Conservation (phyloP, 2,888 invertebrate species). For the Euplexia lucipara region DNA sequence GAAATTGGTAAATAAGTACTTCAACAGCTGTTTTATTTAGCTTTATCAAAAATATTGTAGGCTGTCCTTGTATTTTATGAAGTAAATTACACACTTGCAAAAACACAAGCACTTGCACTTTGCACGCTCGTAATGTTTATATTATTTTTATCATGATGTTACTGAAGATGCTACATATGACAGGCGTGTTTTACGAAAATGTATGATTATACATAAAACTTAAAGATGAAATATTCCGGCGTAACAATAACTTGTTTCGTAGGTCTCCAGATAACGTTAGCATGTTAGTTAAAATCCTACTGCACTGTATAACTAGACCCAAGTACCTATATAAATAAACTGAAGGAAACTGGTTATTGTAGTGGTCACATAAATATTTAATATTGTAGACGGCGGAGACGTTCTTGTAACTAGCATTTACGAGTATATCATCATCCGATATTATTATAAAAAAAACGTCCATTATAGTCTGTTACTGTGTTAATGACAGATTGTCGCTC, state of each 20-base stretch:
- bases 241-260: not conserved
- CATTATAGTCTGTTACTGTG: not conserved
- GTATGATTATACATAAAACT: not conserved
- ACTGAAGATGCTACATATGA: too few species aligned
- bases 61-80: not conserved
- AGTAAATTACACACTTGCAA: not conserved
- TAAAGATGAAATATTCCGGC: not conserved
- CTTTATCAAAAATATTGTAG: not conserved
- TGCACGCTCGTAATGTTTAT: not conserved
- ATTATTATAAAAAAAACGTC: conserved; percentile 16
- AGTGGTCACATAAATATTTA: conserved; percentile 14
- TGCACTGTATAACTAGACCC: not conserved
- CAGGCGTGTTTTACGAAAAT: not conserved
- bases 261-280: not conserved
- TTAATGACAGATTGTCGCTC: not conserved
- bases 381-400: conserved; percentile 6
- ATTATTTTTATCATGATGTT: too few species aligned
- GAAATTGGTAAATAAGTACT: not conserved
- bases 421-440: conserved; percentile 1
- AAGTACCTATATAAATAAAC: conserved; percentile 19
- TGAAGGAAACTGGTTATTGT: conserved; percentile 37
- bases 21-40: not conserved
- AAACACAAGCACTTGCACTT: not conserved
- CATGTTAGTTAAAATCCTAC: not conserved
- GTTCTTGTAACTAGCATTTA: conserved; percentile 5